These are phyloP conservation scores for Napeogenes inachia DNA, from an alignment of 2,888 invertebrate species.

Conservation along the genomic window DNA sequence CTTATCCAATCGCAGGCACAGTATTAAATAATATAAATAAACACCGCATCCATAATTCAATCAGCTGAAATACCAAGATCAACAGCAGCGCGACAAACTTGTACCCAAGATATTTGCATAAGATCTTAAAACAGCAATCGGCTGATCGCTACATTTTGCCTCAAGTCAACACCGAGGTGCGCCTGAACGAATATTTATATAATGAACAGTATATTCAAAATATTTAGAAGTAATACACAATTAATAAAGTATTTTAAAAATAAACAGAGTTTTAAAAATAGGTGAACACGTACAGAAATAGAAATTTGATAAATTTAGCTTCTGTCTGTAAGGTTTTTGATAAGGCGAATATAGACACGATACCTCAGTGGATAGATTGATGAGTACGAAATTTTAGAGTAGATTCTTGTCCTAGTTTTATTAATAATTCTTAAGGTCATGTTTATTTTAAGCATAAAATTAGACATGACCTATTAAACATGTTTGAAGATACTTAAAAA, in stretches of 20 bases:
- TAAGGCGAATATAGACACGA: too few species aligned
- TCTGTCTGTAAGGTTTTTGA: too few species aligned
- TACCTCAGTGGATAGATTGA: too few species aligned
- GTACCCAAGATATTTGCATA: slow-evolving; percentile 59
- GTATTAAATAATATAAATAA: slow-evolving; percentile 5
- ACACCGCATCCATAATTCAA: slow-evolving; percentile 29
- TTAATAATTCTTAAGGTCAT: too few species aligned
- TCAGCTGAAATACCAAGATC: slow-evolving; percentile 38
- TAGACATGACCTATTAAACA: too few species aligned
- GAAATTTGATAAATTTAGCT: too few species aligned
- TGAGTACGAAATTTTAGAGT: too few species aligned
- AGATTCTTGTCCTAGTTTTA: too few species aligned
- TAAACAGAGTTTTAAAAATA: too few species aligned
- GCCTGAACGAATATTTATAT: slow-evolving; percentile 48
- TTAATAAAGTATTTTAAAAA: background rate
- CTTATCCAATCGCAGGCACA: background rate
- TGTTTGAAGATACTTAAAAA: too few species aligned
- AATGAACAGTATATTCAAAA: slow-evolving; percentile 27
- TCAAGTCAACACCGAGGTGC: slow-evolving; percentile 51
- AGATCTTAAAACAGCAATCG: slow-evolving; percentile 68
- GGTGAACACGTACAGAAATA: too few species aligned
- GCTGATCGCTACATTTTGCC: slow-evolving; percentile 59
- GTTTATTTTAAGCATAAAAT: too few species aligned
- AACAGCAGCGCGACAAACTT: slow-evolving; percentile 52
- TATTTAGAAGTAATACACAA: slow-evolving; percentile 2